Evolutionary conservation across 2,888 invertebrate species (phyloP).

Genomic region (Sympetrum striolatum): DNA sequence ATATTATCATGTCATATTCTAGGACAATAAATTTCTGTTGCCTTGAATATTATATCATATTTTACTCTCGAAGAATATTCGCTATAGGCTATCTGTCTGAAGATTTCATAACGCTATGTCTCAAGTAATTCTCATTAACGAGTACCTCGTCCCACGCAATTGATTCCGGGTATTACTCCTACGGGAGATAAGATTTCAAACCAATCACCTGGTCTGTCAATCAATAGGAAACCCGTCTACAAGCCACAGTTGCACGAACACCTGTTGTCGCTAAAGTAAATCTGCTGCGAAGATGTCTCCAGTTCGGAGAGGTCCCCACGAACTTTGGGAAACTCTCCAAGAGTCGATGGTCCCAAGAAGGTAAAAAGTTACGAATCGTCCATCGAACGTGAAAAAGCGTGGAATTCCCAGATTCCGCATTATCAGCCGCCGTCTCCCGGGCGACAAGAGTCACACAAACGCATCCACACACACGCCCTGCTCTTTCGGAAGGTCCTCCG

Average conservation of each 20-base stretch:
- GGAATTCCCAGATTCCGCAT: background rate
- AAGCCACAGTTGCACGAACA: background rate
- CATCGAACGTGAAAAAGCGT: background rate
- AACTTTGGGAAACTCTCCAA: background rate
- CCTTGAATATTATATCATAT: no score
- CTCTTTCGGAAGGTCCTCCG: background rate
- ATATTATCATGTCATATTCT: no score
- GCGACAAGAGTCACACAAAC: background rate
- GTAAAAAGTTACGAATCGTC: background rate
- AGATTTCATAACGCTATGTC: no score
- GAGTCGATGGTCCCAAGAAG: background rate
- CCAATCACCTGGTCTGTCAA: background rate
- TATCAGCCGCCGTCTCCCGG: background rate
- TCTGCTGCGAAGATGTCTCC: background rate
- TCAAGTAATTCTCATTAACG: no score
- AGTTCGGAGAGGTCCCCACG: no score
- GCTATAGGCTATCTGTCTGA: no score
- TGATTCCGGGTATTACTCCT: no score
- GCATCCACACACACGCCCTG: background rate
- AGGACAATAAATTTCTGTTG: no score
- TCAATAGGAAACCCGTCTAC: background rate
- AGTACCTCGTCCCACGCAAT: no score
- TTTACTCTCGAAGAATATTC: no score
- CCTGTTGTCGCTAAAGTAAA: background rate
- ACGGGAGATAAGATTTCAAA: no score